Conservation (phyloP, 2,113 vertebrate genomes). For the Cyanoramphus novaezelandiae region DNA sequence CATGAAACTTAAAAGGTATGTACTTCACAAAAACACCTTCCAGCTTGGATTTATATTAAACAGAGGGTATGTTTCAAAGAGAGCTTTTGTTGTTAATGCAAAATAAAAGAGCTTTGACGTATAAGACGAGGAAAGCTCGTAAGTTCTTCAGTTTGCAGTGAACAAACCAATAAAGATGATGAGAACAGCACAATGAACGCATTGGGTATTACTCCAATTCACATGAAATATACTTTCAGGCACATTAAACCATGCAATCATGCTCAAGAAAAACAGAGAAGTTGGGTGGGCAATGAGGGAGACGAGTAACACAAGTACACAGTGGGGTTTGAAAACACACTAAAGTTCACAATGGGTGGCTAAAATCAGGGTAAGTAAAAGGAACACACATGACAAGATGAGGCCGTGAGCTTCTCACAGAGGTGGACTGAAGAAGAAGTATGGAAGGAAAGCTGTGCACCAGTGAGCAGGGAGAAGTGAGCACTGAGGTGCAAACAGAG, state of each 20-base stretch:
- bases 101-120: neutral
- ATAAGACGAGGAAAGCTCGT: neutral
- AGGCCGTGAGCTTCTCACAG: neutral
- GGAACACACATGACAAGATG: neutral
- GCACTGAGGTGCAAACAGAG: neutral
- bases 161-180: neutral
- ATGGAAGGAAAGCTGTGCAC: neutral
- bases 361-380: neutral
- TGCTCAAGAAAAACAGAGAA: neutral
- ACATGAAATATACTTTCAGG: neutral
- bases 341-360: accelerated
- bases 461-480: neutral
- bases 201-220: neutral
- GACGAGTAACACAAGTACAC: neutral
- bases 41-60: neutral
- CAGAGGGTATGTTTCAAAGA: neutral
- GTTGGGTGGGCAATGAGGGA: neutral
- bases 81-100: neutral
- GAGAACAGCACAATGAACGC: neutral
- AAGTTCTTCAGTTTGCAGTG: neutral
- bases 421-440: neutral
- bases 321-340: neutral
- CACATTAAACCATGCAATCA: accelerated
- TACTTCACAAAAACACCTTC: neutral
- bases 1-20: neutral